Percentiles rank a stretch among this genome's conserved stretches.
Conservation (phyloP, 2,888 invertebrate species). For the Serrognathus titanus region DNA sequence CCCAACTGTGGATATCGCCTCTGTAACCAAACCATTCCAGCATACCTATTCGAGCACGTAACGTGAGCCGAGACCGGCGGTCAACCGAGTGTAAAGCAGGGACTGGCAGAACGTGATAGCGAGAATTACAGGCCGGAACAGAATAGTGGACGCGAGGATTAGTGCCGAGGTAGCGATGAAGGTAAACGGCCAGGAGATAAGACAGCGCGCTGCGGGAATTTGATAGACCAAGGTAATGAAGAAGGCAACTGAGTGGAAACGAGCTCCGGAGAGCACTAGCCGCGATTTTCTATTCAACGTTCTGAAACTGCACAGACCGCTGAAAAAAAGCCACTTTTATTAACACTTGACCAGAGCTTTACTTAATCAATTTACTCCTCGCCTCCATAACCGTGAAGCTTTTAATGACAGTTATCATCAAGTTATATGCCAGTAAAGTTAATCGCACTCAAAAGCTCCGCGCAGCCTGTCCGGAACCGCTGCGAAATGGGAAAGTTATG, state of each 20-base stretch:
- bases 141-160: slow-evolving; percentile 46
- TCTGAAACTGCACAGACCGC: neutral
- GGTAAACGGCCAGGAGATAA: slow-evolving; percentile 42
- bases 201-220: slow-evolving; percentile 37
- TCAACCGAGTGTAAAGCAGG: slow-evolving; percentile 43
- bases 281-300: neutral
- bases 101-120: slow-evolving; percentile 47
- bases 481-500: slow-evolving; percentile 49
- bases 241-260: slow-evolving; percentile 23
- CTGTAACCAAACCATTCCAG: slow-evolving; percentile 29
- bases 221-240: slow-evolving; percentile 44
- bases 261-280: neutral
- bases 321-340: slow-evolving; percentile 26
- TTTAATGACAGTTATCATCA: slow-evolving; percentile 44
- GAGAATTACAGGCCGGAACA: slow-evolving; percentile 48
- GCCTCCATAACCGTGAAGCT: slow-evolving; percentile 36
- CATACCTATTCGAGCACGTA: slow-evolving; percentile 39
- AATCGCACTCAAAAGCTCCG: slow-evolving; percentile 32
- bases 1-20: slow-evolving; percentile 17
- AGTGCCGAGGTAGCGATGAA: slow-evolving; percentile 36
- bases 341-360: slow-evolving; percentile 38
- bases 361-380: slow-evolving; percentile 42
- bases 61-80: slow-evolving; percentile 36
- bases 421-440: slow-evolving; percentile 41
- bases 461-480: slow-evolving; percentile 27